phyloP scores from a whole-genome alignment of 2,113 vertebrate species.

The Hemiprocne comata region DNA sequence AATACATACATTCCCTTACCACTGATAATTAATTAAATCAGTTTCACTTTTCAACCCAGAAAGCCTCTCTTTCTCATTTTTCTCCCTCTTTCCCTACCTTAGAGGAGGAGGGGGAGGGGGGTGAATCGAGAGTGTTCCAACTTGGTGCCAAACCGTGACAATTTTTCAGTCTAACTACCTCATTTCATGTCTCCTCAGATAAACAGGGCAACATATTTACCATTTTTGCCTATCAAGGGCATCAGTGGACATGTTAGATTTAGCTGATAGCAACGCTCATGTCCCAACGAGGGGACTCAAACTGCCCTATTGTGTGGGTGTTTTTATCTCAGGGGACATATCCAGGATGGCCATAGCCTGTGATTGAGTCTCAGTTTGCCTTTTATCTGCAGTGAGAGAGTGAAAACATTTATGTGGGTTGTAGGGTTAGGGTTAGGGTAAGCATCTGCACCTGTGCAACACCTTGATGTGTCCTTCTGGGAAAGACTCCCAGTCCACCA shows the following conservation, averaged over 20 bases:
- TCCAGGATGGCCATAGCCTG: no score
- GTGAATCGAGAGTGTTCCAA: no score
- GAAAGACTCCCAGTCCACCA: neutral
- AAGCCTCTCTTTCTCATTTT: no score
- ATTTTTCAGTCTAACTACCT: neutral
- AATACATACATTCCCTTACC: no score
- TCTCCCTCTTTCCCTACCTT: no score
- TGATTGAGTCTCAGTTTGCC: neutral
- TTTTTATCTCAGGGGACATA: neutral
- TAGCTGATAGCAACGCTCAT: neutral
- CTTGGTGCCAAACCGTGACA: no score
- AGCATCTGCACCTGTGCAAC: neutral
- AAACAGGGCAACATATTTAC: neutral
- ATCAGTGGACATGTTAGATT: neutral
- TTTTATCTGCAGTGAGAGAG: neutral
- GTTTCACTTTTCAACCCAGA: no score
- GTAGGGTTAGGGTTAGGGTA: neutral
- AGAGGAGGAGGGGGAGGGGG: no score
- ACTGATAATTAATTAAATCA: no score
- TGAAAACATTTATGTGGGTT: neutral
- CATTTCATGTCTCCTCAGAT: neutral
- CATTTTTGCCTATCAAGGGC: neutral
- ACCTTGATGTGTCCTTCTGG: neutral
- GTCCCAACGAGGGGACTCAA: neutral
- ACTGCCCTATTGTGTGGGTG: neutral